Percentiles rank a stretch among this genome's conserved stretches.
These are phyloP conservation scores for Poecilia wingei DNA, from an alignment of 2,797 vertebrate genomes.

Conservation along the genomic window DNA sequence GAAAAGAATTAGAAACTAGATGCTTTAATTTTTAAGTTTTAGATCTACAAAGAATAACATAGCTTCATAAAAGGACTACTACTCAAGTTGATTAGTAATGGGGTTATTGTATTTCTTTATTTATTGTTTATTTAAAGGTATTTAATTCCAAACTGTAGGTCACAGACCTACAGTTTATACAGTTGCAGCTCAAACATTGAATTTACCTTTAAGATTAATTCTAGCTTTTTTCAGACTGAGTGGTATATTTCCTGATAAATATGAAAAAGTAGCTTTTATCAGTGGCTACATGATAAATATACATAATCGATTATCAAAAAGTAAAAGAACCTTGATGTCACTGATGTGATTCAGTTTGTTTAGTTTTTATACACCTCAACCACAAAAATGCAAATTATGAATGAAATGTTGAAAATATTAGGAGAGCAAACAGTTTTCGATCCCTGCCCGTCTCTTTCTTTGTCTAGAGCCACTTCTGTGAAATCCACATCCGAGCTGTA, in stretches of 20 bases:
- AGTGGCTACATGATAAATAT: neutral
- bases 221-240: neutral
- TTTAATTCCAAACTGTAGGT: neutral
- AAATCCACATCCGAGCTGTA: conserved; percentile 84
- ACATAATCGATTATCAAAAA: neutral
- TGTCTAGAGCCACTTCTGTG: conserved; percentile 67
- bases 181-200: neutral
- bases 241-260: neutral
- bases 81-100: neutral
- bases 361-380: neutral
- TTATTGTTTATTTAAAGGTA: neutral
- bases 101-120: neutral
- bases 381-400: conserved; percentile 15
- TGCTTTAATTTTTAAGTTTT: too few relatives aligned
- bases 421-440: conserved; percentile 38
- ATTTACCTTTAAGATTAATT: neutral
- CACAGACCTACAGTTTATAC: neutral
- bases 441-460: conserved; percentile 42
- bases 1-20: too few relatives aligned
- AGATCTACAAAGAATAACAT: too few relatives aligned
- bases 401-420: conserved; percentile 25
- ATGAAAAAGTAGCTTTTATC: neutral
- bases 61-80: too few relatives aligned
- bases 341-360: neutral
- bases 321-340: neutral